These are phyloP conservation scores for Phasia obesa DNA, from an alignment of 2,888 invertebrate species.

Conservation along the genomic window DNA sequence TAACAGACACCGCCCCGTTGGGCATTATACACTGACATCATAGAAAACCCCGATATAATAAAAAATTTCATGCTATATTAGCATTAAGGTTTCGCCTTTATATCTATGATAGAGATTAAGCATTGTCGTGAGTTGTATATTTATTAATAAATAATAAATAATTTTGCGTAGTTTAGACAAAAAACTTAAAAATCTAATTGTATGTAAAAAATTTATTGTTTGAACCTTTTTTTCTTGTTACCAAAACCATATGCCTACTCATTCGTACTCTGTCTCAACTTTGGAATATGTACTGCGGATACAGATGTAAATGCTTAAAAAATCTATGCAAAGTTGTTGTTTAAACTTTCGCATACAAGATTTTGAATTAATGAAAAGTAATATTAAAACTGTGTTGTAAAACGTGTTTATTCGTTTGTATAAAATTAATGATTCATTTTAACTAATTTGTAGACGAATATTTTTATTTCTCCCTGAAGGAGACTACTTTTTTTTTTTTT, in stretches of 20 bases:
- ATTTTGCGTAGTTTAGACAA: conserved; percentile 54
- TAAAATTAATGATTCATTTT: no score
- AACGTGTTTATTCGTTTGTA: no score
- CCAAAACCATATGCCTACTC: conserved; percentile 58
- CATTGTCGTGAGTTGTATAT: conserved; percentile 24
- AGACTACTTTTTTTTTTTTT: no score
- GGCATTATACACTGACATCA: no score
- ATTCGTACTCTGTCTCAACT: conserved; percentile 7
- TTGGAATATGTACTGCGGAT: conserved; percentile 7
- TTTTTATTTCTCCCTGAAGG: no score
- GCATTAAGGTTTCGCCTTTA: no score
- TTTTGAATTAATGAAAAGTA: no score
- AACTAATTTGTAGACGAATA: no score
- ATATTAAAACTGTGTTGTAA: conserved; percentile 49
- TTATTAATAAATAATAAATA: conserved; percentile 14
- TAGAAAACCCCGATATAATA: no score
- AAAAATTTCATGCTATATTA: no score
- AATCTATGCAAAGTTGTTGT: neutral
- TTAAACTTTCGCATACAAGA: conserved; percentile 10
- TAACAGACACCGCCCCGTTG: no score
- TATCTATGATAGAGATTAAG: neutral
- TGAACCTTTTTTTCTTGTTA: conserved; percentile 38
- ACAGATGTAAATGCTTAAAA: conserved; percentile 1
- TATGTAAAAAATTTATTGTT: conserved; percentile 45
- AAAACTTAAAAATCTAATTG: conserved; percentile 38